phyloP scores from a whole-genome alignment of 2,888 invertebrate species.

The Ornithoptera alexandrae region DNA sequence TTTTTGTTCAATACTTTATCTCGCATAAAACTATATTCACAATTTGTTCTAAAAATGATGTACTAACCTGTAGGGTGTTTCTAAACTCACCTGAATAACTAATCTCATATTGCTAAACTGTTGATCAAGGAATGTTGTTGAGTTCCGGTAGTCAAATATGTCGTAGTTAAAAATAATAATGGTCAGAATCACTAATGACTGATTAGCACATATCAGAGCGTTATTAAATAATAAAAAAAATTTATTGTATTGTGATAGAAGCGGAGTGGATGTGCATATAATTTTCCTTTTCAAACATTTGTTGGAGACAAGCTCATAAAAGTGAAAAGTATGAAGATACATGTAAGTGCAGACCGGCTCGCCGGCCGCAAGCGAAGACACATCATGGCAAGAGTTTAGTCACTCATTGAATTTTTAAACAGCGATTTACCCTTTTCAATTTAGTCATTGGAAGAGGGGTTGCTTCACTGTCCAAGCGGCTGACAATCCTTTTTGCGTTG shows the following conservation, averaged over 20 bases:
- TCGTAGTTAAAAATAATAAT: too few relatives aligned
- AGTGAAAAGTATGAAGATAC: background rate
- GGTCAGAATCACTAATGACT: too few relatives aligned
- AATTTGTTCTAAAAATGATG: too few relatives aligned
- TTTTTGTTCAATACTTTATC: background rate
- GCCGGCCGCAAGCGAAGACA: conserved; percentile 43
- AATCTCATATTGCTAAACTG: too few relatives aligned
- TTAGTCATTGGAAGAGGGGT: conserved; percentile 72
- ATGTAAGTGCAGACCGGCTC: conserved; percentile 38
- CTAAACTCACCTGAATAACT: too few relatives aligned
- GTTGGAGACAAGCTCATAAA: background rate
- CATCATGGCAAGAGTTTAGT: conserved; percentile 48
- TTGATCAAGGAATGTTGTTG: too few relatives aligned
- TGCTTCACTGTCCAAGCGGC: conserved; percentile 71
- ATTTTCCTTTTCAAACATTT: background rate
- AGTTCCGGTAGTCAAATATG: too few relatives aligned
- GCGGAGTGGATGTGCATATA: background rate
- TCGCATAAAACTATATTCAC: too few relatives aligned
- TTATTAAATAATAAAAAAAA: too few relatives aligned
- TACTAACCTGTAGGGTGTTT: too few relatives aligned
- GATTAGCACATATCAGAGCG: too few relatives aligned
- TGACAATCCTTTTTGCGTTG: conserved; percentile 77
- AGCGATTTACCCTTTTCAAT: conserved; percentile 75
- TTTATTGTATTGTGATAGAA: too few relatives aligned
- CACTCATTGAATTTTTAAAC: conserved; percentile 73